Conservation (phyloP, 1,140 invertebrate genomes). For the Monomorium pharaonis region DNA sequence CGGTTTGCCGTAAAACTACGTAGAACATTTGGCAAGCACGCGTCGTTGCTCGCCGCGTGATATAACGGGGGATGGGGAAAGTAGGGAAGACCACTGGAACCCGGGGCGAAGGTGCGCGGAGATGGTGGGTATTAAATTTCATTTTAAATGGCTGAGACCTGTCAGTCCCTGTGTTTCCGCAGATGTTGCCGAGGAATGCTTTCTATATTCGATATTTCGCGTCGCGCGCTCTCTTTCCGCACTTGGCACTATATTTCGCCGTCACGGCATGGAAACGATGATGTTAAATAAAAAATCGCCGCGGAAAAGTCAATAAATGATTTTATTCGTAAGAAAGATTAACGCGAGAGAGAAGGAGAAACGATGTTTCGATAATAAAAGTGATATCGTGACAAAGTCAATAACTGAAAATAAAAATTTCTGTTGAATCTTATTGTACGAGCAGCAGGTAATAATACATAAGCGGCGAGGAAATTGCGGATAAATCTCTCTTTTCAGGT, state of each 20-base stretch:
- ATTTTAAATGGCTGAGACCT: constrained; percentile 76
- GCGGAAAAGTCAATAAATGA: not conserved
- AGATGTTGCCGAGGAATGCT: constrained; percentile 71
- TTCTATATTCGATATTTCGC: constrained; percentile 70
- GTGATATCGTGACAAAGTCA: not conserved
- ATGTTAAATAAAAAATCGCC: constrained; percentile 20
- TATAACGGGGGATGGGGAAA: too few relatives aligned
- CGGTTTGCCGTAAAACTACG: constrained; percentile 49
- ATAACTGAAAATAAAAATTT: not conserved
- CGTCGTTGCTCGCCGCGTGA: constrained; percentile 2
- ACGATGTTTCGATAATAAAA: not conserved
- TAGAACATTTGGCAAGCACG: constrained; percentile 62
- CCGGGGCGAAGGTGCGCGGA: not conserved
- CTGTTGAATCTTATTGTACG: not conserved
- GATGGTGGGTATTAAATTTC: constrained; percentile 68
- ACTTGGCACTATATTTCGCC: constrained; percentile 31
- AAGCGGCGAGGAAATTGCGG: not conserved
- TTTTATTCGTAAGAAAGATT: not conserved
- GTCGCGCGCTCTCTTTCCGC: constrained; percentile 38
- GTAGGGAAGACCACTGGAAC: too few relatives aligned
- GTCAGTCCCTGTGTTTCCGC: constrained; percentile 75
- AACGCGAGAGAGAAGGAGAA: not conserved
- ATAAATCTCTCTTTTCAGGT: not conserved
- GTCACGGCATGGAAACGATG: constrained; percentile 11
- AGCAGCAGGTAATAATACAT: not conserved